phyloP scores from a whole-genome alignment of 1,140 invertebrate species.

The Caenorhabditis elegans region WBcel235 BX284602.5:6623001-6623500 shows the following conservation, averaged over 20 bases:
- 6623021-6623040: not conserved
- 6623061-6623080: not conserved
- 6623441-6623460: not conserved
- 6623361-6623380: not conserved
- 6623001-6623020: not conserved
- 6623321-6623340: too few species aligned
- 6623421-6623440: not conserved
- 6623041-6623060: not conserved
- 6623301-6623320: too few species aligned
- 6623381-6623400: not conserved
- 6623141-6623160: conserved; percentile 19
- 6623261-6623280: not conserved
- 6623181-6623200: conserved; percentile 20
- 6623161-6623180: not conserved
- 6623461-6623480: too few species aligned
- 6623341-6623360: conserved; percentile 20
- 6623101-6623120: not conserved
- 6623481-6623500: not conserved
- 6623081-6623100: not conserved
- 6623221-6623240: conserved; percentile 1
- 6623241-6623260: not conserved
- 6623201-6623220: conserved; percentile 6
- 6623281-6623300: conserved; percentile 18
- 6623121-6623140: not conserved
- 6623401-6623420: not conserved